These are phyloP conservation scores for Mormyrus iriodes DNA, from an alignment of 2,113 vertebrate species.

Conservation along the genomic window DNA sequence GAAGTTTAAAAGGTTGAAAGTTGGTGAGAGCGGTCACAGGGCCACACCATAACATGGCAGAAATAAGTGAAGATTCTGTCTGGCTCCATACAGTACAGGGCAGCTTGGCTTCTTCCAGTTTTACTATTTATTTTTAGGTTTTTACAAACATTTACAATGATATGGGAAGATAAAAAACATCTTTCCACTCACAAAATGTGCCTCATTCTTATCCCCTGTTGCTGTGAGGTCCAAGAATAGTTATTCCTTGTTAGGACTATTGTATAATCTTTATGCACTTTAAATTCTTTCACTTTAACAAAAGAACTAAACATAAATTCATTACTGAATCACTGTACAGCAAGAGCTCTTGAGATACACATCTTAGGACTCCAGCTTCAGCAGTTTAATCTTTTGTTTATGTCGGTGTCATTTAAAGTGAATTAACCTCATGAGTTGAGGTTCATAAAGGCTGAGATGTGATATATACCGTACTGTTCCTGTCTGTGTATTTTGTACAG, in stretches of 20 bases:
- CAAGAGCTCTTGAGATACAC: neutral
- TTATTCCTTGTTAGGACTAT: neutral
- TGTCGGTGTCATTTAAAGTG: neutral
- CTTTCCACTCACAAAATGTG: neutral
- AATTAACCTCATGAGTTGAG: constrained; percentile 10
- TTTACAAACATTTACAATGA: constrained; percentile 1
- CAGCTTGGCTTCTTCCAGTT: neutral
- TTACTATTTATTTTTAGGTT: neutral
- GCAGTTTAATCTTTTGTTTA: neutral
- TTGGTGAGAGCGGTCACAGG: neutral
- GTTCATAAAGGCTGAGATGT: neutral
- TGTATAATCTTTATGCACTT: neutral
- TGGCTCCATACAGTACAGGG: neutral
- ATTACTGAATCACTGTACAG: neutral
- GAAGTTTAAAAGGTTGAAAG: neutral
- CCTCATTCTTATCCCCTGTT: neutral
- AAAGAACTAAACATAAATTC: neutral
- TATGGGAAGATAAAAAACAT: neutral
- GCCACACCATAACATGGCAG: neutral
- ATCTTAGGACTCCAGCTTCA: neutral
- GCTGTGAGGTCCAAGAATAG: neutral
- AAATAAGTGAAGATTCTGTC: neutral
- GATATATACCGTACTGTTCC: neutral
- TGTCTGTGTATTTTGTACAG: neutral
- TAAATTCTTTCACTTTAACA: neutral